Percentiles rank a stretch among this genome's conserved stretches.
Conservation (phyloP, 1,140 invertebrate genomes). For the Magallana angulata region DNA sequence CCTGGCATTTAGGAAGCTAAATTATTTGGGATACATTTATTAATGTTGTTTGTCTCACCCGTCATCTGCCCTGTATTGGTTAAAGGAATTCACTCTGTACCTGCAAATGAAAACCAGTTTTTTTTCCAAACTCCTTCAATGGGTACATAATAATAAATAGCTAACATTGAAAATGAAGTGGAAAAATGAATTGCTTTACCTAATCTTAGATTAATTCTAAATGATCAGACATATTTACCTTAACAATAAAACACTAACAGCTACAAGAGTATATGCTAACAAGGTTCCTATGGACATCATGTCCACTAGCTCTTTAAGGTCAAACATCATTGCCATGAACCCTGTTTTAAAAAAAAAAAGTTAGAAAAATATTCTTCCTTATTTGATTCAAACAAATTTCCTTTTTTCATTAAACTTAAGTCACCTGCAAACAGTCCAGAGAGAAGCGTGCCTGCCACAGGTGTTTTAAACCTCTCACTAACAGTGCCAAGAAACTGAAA, state of each 20-base stretch:
- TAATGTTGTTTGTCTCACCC: background rate
- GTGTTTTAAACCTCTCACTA: conserved; percentile 88
- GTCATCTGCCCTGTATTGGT: background rate
- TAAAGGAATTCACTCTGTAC: background rate
- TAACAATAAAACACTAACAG: conserved; percentile 91
- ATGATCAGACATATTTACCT: conserved; percentile 58
- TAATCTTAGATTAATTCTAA: too few relatives aligned
- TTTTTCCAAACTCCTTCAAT: too few relatives aligned
- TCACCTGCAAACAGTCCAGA: conserved; percentile 89
- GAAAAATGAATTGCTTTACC: too few relatives aligned
- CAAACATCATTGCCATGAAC: conserved; percentile 91
- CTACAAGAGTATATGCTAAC: conserved; percentile 94
- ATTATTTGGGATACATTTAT: background rate
- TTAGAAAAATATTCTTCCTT: background rate
- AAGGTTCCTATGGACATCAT: conserved; percentile 98
- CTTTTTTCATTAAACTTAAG: too few relatives aligned
- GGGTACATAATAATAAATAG: too few relatives aligned
- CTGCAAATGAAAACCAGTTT: background rate
- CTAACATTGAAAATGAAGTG: too few relatives aligned
- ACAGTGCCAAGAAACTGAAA: conserved; percentile 88
- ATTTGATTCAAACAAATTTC: background rate
- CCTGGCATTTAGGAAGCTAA: too few relatives aligned
- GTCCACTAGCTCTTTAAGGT: conserved; percentile 92
- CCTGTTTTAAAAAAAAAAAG: conserved; percentile 80
- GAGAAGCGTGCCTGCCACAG: conserved; percentile 89